Percentiles rank a stretch among this genome's conserved stretches.
Conservation (phyloP, 2,113 vertebrate genomes). For the Triplophysa rosa region DNA sequence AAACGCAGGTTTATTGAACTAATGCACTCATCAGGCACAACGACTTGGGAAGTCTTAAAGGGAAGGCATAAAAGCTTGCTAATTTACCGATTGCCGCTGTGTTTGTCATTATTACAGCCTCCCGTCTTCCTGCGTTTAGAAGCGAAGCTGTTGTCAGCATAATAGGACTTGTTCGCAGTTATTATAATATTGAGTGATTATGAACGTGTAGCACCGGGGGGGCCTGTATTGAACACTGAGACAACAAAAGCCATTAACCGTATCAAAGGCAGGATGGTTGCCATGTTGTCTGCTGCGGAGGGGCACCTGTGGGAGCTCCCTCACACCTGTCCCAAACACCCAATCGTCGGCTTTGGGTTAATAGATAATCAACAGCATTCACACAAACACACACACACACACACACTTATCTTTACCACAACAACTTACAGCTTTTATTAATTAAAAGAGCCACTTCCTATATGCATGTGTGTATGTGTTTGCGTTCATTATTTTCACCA, state of each 20-base stretch:
- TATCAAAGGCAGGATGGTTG: constrained; percentile 45
- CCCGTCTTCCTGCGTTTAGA: constrained; percentile 8
- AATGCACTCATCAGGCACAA: constrained; percentile 23
- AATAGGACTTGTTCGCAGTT: constrained; percentile 51
- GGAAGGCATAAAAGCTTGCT: constrained; percentile 7
- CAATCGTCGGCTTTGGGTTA: constrained; percentile 52
- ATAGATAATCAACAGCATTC: constrained; percentile 59
- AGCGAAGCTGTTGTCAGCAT: constrained; percentile 41
- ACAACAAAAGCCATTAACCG: constrained; percentile 48
- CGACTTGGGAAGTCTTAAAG: constrained; percentile 32
- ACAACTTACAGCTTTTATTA: constrained; percentile 69
- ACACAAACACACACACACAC: constrained; percentile 56
- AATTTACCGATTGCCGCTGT: constrained; percentile 35
- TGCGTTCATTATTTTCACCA: constrained; percentile 11
- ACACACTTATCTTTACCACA: constrained; percentile 62
- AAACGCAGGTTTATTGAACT: constrained; percentile 35
- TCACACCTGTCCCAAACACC: constrained; percentile 29
- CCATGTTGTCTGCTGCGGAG: constrained; percentile 29
- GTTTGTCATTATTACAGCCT: constrained; percentile 31
- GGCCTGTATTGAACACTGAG: constrained; percentile 31
- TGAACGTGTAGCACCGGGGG: constrained; percentile 37
- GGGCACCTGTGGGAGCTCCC: constrained; percentile 51
- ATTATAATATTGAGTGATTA: constrained; percentile 50
- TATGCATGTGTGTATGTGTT: background rate
- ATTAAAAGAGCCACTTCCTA: constrained; percentile 51